Evolutionary conservation across 2,888 invertebrate genomes (phyloP).

Genomic region (Leptinotarsa juncta): DNA sequence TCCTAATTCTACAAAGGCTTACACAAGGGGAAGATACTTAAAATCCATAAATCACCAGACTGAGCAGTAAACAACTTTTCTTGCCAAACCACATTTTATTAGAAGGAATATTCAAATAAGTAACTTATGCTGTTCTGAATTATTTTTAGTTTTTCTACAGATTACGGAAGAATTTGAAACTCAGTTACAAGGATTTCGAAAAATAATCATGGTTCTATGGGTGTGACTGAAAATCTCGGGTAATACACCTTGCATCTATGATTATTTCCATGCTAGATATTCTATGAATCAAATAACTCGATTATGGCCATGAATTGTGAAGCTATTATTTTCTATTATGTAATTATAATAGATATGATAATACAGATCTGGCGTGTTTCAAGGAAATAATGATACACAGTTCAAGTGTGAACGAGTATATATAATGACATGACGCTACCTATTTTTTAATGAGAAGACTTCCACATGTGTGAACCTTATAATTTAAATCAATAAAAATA

Average conservation of each 20-base stretch:
- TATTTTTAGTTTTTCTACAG: neutral
- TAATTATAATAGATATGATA: constrained; percentile 14
- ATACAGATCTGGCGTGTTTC: constrained; percentile 11
- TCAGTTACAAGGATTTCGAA: neutral
- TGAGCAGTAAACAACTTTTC: too few species aligned
- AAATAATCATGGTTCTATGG: neutral
- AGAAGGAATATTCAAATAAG: too few species aligned
- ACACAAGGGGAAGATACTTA: too few species aligned
- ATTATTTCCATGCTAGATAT: constrained; percentile 2
- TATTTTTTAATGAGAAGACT: constrained; percentile 5
- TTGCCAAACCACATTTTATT: too few species aligned
- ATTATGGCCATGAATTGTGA: constrained; percentile 6
- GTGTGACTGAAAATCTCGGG: neutral
- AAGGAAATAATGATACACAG: constrained; percentile 13
- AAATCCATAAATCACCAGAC: too few species aligned
- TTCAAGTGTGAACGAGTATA: constrained; percentile 18
- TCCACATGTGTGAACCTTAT: neutral
- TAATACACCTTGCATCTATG: neutral
- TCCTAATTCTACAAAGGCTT: too few species aligned
- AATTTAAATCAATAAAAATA: constrained; percentile 17
- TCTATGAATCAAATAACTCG: neutral
- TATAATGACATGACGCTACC: constrained; percentile 9
- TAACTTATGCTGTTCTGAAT: neutral
- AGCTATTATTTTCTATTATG: constrained; percentile 15
- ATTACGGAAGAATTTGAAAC: neutral